phyloP scores from a whole-genome alignment of 2,888 invertebrate species.

The Liodrosophila aerea region DNA sequence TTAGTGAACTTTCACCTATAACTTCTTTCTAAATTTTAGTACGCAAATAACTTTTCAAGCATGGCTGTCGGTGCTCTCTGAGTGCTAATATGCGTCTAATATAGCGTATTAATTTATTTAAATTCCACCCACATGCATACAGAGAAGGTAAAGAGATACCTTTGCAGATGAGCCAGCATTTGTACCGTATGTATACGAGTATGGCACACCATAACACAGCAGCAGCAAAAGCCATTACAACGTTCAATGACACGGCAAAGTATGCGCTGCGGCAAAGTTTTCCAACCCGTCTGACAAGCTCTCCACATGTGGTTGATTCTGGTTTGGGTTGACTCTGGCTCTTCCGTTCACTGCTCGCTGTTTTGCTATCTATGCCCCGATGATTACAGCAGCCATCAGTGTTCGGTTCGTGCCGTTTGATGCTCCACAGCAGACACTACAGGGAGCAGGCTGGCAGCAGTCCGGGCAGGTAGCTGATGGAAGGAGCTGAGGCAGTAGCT shows the following conservation, averaged over 20 bases:
- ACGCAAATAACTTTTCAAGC: conserved; percentile 37
- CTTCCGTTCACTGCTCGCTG: conserved; percentile 47
- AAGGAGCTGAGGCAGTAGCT: conserved; percentile 5
- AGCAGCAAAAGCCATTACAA: conserved; percentile 60
- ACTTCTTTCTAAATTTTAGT: conserved; percentile 60
- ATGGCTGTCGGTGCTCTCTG: conserved; percentile 15
- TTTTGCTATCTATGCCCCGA: conserved; percentile 65
- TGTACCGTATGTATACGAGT: conserved; percentile 21
- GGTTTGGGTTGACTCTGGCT: conserved; percentile 31
- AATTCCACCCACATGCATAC: conserved; percentile 46
- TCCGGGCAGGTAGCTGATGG: too few species aligned
- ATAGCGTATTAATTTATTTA: conserved; percentile 75
- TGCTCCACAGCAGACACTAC: conserved; percentile 40
- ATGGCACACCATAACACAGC: conserved; percentile 27
- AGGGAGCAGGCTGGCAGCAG: conserved; percentile 21
- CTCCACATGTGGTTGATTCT: conserved; percentile 33
- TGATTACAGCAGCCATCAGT: conserved; percentile 71
- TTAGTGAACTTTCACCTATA: conserved; percentile 66
- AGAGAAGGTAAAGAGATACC: conserved; percentile 8
- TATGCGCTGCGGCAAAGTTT: conserved; percentile 59
- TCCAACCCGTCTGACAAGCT: conserved; percentile 32
- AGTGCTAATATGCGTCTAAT: conserved; percentile 73
- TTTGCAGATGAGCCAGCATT: conserved; percentile 32
- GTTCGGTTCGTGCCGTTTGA: conserved; percentile 51
- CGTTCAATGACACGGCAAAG: conserved; percentile 77